phyloP scores from a whole-genome alignment of 2,113 vertebrate genomes.

The Neopipo cinnamomea region DNA sequence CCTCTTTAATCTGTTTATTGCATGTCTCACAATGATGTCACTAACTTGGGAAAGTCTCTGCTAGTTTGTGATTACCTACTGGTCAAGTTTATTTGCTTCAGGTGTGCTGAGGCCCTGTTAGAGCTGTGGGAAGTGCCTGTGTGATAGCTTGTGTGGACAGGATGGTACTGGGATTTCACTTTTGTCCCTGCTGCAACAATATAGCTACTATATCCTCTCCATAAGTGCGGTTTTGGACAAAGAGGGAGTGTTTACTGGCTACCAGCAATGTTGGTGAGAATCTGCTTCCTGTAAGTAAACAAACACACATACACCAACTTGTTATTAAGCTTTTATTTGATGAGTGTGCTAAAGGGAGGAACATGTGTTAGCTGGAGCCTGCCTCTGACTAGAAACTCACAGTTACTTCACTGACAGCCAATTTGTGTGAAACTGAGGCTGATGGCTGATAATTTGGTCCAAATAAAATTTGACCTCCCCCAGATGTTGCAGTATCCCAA shows the following conservation, averaged over 20 bases:
- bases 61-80: neutral
- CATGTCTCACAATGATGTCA: neutral
- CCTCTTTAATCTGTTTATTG: neutral
- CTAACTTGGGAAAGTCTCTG: neutral
- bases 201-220: neutral
- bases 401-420: neutral
- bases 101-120: accelerated
- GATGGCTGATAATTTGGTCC: neutral
- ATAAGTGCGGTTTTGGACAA: neutral
- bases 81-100: neutral
- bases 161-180: accelerated
- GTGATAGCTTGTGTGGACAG: neutral
- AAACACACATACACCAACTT: neutral
- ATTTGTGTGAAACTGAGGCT: neutral
- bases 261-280: neutral
- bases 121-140: neutral
- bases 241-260: neutral
- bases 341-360: neutral
- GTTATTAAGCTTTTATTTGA: neutral
- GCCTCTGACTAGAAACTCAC: neutral
- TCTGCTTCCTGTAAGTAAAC: neutral
- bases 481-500: neutral
- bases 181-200: neutral
- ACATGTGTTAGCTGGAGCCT: accelerated
- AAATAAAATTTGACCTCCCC: neutral